Evolutionary conservation across 2,797 vertebrate species (phyloP).

Genomic region (Coracias cyanogaster): DNA sequence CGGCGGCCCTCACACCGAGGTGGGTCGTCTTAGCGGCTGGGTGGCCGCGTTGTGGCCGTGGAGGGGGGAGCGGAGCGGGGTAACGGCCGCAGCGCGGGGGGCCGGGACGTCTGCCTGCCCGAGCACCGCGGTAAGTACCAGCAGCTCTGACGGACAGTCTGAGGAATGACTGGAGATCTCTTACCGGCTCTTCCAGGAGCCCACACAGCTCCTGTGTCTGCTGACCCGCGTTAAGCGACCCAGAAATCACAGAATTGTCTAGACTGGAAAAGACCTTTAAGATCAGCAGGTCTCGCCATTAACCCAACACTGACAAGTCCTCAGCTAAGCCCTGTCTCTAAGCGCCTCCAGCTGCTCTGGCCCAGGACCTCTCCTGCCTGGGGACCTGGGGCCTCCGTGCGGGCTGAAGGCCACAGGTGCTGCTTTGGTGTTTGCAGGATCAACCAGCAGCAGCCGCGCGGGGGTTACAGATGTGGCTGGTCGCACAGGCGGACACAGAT

Average conservation of each 20-base stretch:
- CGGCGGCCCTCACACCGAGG: background rate
- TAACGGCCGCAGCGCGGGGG: background rate
- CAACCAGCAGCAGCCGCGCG: no score
- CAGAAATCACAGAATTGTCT: no score
- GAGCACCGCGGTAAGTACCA: background rate
- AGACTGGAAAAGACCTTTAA: no score
- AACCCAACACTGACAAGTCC: no score
- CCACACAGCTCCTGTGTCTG: background rate
- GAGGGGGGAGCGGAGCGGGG: background rate
- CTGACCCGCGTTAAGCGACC: no score
- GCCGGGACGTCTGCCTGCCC: background rate
- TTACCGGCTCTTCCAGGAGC: no score
- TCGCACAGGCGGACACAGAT: background rate
- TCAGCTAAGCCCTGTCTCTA: no score
- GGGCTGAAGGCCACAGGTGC: background rate
- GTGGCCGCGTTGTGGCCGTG: accelerated
- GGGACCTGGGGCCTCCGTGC: background rate
- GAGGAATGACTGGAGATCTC: background rate
- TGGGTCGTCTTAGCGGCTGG: background rate
- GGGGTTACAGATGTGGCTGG: background rate
- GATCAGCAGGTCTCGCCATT: no score
- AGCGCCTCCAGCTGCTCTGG: background rate
- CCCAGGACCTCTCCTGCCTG: background rate
- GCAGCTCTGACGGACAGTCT: accelerated
- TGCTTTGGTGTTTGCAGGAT: background rate